phyloP scores from a whole-genome alignment of 2,797 vertebrate genomes.

The Delichon dasypus region DNA sequence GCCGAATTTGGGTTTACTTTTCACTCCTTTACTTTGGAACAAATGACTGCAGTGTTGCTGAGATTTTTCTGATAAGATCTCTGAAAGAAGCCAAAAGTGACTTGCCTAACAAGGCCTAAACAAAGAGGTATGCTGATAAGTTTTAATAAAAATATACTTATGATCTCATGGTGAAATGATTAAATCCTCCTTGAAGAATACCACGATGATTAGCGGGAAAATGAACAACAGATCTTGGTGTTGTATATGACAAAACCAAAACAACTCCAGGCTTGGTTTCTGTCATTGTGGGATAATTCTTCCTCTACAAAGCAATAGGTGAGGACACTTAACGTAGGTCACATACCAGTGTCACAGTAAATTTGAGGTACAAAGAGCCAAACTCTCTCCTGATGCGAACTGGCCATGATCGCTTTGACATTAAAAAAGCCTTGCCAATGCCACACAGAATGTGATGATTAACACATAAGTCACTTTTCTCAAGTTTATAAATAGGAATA shows the following conservation, averaged over 20 bases:
- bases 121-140: not conserved
- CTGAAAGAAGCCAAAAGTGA: not conserved
- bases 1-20: not conserved
- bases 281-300: not conserved
- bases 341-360: not conserved
- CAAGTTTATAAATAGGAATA: not conserved
- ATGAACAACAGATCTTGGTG: not conserved
- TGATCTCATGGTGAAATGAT: not conserved
- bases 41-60: not conserved
- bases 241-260: not conserved
- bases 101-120: not conserved
- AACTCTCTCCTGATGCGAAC: not conserved
- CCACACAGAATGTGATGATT: not conserved
- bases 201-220: not conserved
- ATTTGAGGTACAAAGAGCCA: not conserved
- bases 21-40: conserved; percentile 5
- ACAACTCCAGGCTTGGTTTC: not conserved
- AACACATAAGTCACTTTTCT: not conserved
- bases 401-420: not conserved
- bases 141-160: not conserved
- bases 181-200: not conserved
- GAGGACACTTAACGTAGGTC: not conserved
- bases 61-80: not conserved
- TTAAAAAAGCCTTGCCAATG: not conserved
- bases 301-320: not conserved